phyloP scores from a whole-genome alignment of 1,140 invertebrate genomes.

The Hypsibius dujardini region DNA sequence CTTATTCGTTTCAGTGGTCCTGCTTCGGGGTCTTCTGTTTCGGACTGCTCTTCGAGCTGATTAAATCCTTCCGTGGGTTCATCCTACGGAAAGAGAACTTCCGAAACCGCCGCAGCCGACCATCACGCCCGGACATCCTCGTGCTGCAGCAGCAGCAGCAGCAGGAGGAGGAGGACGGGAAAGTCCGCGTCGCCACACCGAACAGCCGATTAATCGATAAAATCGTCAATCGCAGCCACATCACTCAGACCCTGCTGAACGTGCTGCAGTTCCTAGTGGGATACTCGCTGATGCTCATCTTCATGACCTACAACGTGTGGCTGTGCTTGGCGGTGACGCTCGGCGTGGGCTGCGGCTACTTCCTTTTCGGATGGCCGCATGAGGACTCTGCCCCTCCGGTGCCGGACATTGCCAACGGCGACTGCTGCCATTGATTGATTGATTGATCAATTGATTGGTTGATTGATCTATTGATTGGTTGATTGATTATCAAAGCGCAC shows the following conservation, averaged over 20 bases:
- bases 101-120: no score
- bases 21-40: no score
- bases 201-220: constrained; percentile 22
- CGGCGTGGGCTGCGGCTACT: constrained; percentile 73
- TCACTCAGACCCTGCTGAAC: constrained; percentile 71
- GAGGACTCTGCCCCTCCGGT: no score
- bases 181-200: constrained; percentile 16
- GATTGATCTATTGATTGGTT: no score
- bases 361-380: constrained; percentile 81
- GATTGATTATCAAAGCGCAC: no score
- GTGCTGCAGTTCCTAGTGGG: constrained; percentile 70
- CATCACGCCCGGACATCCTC: no score
- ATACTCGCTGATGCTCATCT: constrained; percentile 87
- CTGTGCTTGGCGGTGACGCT: constrained; percentile 71
- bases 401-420: no score
- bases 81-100: constrained; percentile 22
- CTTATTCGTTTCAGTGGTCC: no score
- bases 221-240: constrained; percentile 37
- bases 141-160: no score
- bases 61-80: constrained; percentile 26
- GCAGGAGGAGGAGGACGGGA: neutral
- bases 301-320: constrained; percentile 96
- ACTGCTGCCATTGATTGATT: no score
- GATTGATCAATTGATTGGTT: no score
- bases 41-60: constrained; percentile 25